Evolutionary conservation across 1,140 invertebrate genomes (phyloP), one percentile per base, ranked within the genome.

Genomic region (Brachionus rotundiformis): DNA sequence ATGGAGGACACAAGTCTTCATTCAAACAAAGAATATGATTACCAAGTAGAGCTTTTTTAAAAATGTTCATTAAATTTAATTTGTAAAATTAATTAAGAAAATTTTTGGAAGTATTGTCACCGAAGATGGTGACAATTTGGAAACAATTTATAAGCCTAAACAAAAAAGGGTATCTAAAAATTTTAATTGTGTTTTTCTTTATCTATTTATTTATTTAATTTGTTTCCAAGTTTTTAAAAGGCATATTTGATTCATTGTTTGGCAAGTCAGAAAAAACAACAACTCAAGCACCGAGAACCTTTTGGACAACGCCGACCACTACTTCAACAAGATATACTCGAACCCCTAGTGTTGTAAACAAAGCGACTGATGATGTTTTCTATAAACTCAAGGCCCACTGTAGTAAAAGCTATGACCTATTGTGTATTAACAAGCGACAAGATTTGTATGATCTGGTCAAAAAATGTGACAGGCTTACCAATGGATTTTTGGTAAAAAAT

Each of bases 301-400:
- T 54, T 13, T 10, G 6, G 19, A 65, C 61, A 23, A 65, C 61
- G 5, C 29, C 25, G n/a, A 31, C 59, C 10, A 63, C 3, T 8
- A 63, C 29, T 7, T 25, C 29, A 29, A 31, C 19, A 2, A 16
- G 11, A 31, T 33, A 6, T 11, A n/a, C n/a, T n/a, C n/a, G n/a
- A n/a, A n/a, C n/a, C n/a, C n/a, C n/a, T n/a, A n/a, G n/a, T n/a
- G n/a, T n/a, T n/a, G n/a, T n/a, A n/a, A n/a, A n/a, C n/a, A n/a
- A n/a, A 19, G 23, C 11, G 36, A 44, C 3, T 8, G 47, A 79
- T 36, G 76, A 79, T 41, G 36, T 36, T 79, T 79, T 79, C 10
- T 79, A 59, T 25, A 54, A 79, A 61, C 29, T 79, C 2, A 79
- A 79, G 33, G n/a, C 19, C 8, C 59, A 79, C 25, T 79, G 76